Evolutionary conservation across 2,797 vertebrate genomes (phyloP).

Genomic region (Synanceia verrucosa): DNA sequence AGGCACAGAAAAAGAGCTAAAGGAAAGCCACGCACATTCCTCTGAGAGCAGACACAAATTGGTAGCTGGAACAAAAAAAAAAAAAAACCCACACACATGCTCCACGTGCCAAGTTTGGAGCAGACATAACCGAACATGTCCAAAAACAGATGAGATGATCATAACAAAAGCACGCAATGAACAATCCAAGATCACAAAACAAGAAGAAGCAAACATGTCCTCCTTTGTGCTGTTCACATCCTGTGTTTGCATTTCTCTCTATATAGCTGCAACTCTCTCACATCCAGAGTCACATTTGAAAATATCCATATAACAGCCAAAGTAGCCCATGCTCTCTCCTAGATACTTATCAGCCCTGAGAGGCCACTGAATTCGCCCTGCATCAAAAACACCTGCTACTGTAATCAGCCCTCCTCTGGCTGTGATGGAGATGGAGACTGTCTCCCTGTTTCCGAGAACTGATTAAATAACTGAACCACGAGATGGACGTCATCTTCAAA

Average conservation of each 20-base stretch:
- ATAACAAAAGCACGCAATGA: conserved; percentile 46
- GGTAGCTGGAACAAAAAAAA: conserved; percentile 38
- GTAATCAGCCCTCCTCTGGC: conserved; percentile 59
- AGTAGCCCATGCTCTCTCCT: conserved; percentile 1
- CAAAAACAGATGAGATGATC: conserved; percentile 32
- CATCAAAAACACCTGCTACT: conserved; percentile 62
- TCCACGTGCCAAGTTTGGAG: conserved; percentile 33
- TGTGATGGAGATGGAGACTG: conserved; percentile 46
- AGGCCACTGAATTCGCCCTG: conserved; percentile 46
- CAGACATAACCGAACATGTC: conserved; percentile 38
- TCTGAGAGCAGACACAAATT: conserved; percentile 58
- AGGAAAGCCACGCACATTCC: conserved; percentile 32
- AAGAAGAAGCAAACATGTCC: conserved; percentile 22
- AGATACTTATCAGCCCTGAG: conserved; percentile 58
- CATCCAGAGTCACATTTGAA: conserved; percentile 19
- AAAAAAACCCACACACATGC: conserved; percentile 17
- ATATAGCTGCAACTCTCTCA: conserved; percentile 8
- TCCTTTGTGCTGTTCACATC: conserved; percentile 34
- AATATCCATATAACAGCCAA: conserved; percentile 21
- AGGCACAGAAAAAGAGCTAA: conserved; percentile 47
- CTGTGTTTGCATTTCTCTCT: conserved; percentile 46
- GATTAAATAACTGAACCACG: conserved; percentile 64
- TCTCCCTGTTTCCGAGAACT: conserved; percentile 42
- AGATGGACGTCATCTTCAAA: conserved; percentile 68
- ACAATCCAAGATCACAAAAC: conserved; percentile 40